phyloP scores from a whole-genome alignment of 2,113 vertebrate species.

The Gymnorhina tibicen region DNA sequence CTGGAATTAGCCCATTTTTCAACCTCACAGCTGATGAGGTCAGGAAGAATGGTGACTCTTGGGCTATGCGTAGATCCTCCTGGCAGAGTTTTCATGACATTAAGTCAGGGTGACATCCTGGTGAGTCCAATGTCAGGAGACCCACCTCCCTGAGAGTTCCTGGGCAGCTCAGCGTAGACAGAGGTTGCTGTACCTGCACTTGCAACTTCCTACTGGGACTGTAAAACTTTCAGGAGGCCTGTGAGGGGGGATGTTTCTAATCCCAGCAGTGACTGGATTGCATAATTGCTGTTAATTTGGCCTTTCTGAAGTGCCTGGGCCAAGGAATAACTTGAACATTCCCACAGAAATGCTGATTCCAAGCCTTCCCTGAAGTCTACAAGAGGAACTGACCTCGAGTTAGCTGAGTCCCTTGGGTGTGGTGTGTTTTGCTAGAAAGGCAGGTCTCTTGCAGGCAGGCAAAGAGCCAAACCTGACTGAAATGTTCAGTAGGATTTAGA shows the following conservation, averaged over 20 bases:
- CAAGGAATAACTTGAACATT: not conserved
- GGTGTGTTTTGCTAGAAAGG: not conserved
- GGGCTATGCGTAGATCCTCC: not conserved
- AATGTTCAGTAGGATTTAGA: slow-evolving; percentile 13
- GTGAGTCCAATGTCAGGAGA: not conserved
- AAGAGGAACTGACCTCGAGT: not conserved
- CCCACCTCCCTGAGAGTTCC: not conserved
- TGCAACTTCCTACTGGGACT: not conserved
- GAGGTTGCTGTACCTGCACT: not conserved
- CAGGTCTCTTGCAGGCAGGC: not conserved
- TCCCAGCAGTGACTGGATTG: not conserved
- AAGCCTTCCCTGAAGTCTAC: too few relatives aligned
- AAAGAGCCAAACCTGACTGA: not conserved
- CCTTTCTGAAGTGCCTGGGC: not conserved
- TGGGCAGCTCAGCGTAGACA: not conserved
- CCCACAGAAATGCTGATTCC: not conserved
- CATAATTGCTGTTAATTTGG: not conserved
- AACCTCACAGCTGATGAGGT: not conserved
- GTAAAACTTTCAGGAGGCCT: not conserved
- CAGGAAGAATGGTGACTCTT: not conserved
- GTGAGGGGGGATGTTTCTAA: not conserved
- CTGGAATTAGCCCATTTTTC: not conserved
- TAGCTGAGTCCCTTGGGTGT: not conserved
- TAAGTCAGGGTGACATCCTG: not conserved
- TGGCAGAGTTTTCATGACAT: not conserved